These are phyloP conservation scores for Deroplatys truncata DNA, from an alignment of 2,888 invertebrate genomes.

Conservation along the genomic window DNA sequence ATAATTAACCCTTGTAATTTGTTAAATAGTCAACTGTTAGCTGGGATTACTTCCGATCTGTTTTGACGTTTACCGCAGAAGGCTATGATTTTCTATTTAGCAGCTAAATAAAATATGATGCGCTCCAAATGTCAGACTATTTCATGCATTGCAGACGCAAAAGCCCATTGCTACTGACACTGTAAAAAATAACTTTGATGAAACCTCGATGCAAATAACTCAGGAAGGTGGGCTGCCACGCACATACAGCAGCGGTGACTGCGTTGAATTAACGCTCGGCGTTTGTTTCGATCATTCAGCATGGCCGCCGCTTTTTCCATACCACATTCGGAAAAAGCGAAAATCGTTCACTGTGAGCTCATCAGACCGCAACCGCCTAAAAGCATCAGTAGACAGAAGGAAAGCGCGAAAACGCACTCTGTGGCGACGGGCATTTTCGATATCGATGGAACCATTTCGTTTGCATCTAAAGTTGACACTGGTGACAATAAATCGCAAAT, in stretches of 20 bases:
- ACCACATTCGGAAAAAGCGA: background rate
- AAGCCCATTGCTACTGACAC: background rate
- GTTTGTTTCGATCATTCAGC: background rate
- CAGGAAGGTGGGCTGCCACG: background rate
- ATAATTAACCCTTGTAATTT: background rate
- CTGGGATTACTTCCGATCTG: background rate
- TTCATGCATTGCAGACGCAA: background rate
- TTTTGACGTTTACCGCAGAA: background rate
- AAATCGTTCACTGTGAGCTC: background rate
- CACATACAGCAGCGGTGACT: background rate
- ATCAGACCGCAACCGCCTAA: background rate
- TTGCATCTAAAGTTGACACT: background rate
- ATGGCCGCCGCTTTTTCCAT: background rate
- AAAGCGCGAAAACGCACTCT: background rate
- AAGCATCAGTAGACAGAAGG: background rate
- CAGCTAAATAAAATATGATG: background rate
- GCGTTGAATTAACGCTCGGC: background rate
- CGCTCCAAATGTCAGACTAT: background rate
- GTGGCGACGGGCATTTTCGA: background rate
- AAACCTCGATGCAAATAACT: background rate
- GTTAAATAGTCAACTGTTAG: background rate
- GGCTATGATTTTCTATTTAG: background rate
- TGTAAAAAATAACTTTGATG: background rate
- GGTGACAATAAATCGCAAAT: background rate
- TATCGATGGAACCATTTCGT: background rate